Percentiles rank a stretch among this genome's conserved stretches.
Evolutionary conservation across 2,888 invertebrate genomes (phyloP).

Genomic region (Cheilosia variabilis): DNA sequence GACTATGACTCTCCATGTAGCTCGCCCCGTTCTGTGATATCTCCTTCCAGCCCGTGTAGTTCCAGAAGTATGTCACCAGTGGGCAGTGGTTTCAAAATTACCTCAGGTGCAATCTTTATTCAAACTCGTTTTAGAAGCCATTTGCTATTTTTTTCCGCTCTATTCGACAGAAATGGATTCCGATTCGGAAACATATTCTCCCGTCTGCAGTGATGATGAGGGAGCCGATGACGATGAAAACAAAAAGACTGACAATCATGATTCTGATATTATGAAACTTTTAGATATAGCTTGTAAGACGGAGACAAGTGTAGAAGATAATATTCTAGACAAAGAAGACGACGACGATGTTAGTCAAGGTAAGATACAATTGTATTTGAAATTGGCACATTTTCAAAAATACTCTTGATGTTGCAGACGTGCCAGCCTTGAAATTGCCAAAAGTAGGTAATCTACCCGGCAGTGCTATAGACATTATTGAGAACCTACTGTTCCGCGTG

Average conservation of each 20-base stretch:
- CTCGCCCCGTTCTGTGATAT: conserved; percentile 80
- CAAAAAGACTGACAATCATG: conserved; percentile 74
- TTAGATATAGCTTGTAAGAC: conserved; percentile 80
- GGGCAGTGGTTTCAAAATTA: conserved; percentile 76
- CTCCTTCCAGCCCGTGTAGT: conserved; percentile 82
- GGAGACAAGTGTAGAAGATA: conserved; percentile 80
- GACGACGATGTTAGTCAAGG: conserved; percentile 80
- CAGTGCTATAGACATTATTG: conserved; percentile 81
- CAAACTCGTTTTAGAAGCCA: not conserved
- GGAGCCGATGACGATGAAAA: conserved; percentile 78
- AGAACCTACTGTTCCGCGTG: conserved; percentile 81
- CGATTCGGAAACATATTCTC: conserved; percentile 82
- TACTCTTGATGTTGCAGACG: conserved; percentile 73
- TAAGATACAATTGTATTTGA: conserved; percentile 17
- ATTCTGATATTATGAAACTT: conserved; percentile 81
- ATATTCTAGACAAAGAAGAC: conserved; percentile 82
- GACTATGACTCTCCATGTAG: conserved; percentile 82
- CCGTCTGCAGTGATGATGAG: conserved; percentile 83
- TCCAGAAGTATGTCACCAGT: conserved; percentile 82
- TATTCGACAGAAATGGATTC: conserved; percentile 70
- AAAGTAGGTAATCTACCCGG: conserved; percentile 77
- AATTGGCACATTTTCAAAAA: not conserved
- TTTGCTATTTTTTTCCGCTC: not conserved
- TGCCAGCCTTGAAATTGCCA: conserved; percentile 78
- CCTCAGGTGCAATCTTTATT: conserved; percentile 40